Evolutionary conservation across 2,888 invertebrate species (phyloP).

Genomic region (Drosophila lacicola): DNA sequence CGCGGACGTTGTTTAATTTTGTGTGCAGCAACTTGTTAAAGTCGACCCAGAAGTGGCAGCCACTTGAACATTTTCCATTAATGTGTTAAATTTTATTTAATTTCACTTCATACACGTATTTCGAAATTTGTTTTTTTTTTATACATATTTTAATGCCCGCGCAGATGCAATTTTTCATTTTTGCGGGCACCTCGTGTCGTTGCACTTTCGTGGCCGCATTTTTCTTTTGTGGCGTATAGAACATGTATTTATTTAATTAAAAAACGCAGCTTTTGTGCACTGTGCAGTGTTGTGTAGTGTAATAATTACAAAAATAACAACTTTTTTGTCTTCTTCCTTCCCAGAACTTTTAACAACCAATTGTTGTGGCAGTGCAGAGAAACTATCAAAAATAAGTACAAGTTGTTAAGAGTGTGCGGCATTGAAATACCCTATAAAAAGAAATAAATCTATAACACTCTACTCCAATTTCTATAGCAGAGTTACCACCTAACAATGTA

Average conservation of each 20-base stretch:
- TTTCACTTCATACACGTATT: conserved; percentile 6
- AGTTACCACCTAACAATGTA: too few relatives aligned
- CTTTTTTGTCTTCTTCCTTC: conserved; percentile 21
- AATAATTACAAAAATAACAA: conserved; percentile 59
- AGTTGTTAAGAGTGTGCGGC: neutral
- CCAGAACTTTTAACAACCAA: conserved; percentile 54
- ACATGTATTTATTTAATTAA: conserved; percentile 73
- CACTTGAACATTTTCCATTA: conserved; percentile 48
- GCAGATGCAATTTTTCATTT: conserved; percentile 19
- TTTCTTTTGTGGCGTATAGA: conserved; percentile 57
- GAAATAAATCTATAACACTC: too few relatives aligned
- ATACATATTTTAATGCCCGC: conserved; percentile 17
- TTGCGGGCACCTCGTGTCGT: conserved; percentile 17
- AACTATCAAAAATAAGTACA: conserved; percentile 32
- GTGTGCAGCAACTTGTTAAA: conserved; percentile 70
- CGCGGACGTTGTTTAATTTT: conserved; percentile 68
- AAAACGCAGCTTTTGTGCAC: conserved; percentile 42
- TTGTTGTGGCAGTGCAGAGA: conserved; percentile 37
- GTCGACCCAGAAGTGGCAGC: conserved; percentile 48
- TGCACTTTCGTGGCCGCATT: conserved; percentile 29
- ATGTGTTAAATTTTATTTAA: conserved; percentile 41
- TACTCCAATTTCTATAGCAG: too few relatives aligned
- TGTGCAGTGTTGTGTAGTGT: conserved; percentile 46
- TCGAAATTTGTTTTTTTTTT: neutral
- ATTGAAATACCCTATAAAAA: conserved; percentile 20